These are phyloP conservation scores for Corythornis vintsioides DNA, from an alignment of 2,113 vertebrate genomes.

Conservation along the genomic window DNA sequence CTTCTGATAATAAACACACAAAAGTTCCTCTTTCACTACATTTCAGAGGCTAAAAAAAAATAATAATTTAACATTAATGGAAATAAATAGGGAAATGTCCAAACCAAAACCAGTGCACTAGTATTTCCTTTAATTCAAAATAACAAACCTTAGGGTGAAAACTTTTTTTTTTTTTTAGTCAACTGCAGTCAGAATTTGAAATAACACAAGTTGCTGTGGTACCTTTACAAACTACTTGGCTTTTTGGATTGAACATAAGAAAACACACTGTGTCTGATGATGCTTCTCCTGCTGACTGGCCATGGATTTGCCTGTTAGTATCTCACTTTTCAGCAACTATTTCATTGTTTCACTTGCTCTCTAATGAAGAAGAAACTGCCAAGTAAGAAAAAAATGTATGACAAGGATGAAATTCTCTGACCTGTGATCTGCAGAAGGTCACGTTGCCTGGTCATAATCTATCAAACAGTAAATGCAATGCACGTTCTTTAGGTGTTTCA, in stretches of 20 bases:
- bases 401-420: conserved; percentile 33
- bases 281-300: not conserved
- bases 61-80: not conserved
- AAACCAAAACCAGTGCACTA: not conserved
- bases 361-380: conserved; percentile 28
- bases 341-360: not conserved
- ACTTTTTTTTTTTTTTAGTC: not conserved
- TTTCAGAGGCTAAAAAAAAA: not conserved
- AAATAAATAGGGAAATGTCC: not conserved
- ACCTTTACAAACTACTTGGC: not conserved
- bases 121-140: not conserved
- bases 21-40: not conserved
- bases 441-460: not conserved
- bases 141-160: no score
- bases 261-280: not conserved
- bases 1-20: not conserved
- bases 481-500: conserved; percentile 19
- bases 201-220: not conserved
- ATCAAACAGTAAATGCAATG: conserved; percentile 17
- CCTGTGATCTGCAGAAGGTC: conserved; percentile 28
- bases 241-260: not conserved
- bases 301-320: not conserved
- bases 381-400: not conserved
- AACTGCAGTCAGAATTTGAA: not conserved
- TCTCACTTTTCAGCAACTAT: not conserved